Conservation (phyloP, 2,113 vertebrate genomes). For the Thymallus thymallus region DNA sequence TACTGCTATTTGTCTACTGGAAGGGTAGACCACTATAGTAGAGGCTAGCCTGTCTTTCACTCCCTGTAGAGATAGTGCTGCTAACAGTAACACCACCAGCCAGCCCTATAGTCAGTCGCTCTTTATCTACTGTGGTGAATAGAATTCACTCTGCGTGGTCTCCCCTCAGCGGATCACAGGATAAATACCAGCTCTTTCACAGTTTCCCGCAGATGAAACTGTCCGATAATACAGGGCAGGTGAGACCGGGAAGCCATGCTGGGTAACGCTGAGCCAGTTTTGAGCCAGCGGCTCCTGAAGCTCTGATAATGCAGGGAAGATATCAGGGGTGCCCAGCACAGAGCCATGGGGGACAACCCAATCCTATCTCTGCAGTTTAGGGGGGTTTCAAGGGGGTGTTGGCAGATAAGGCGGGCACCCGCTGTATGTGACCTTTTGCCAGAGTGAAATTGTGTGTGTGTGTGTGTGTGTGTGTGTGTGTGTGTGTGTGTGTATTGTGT, state of each 20-base stretch:
- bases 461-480: conserved; percentile 16
- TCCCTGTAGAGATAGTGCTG: too few relatives aligned
- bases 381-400: background rate
- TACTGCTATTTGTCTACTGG: too few relatives aligned
- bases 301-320: background rate
- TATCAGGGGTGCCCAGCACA: background rate
- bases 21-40: too few relatives aligned
- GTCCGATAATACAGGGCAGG: background rate
- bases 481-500: conserved; percentile 14
- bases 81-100: too few relatives aligned
- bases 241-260: background rate
- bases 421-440: background rate
- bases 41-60: too few relatives aligned
- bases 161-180: too few relatives aligned
- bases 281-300: background rate
- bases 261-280: background rate
- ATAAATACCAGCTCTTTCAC: too few relatives aligned
- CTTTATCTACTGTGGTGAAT: too few relatives aligned
- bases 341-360: background rate
- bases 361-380: background rate
- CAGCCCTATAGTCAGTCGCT: too few relatives aligned
- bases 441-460: background rate
- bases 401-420: background rate
- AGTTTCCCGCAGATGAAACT: too few relatives aligned
- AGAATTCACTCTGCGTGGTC: too few relatives aligned